Conservation (phyloP, 2,113 vertebrate genomes). For the Ahaetulla prasina region DNA sequence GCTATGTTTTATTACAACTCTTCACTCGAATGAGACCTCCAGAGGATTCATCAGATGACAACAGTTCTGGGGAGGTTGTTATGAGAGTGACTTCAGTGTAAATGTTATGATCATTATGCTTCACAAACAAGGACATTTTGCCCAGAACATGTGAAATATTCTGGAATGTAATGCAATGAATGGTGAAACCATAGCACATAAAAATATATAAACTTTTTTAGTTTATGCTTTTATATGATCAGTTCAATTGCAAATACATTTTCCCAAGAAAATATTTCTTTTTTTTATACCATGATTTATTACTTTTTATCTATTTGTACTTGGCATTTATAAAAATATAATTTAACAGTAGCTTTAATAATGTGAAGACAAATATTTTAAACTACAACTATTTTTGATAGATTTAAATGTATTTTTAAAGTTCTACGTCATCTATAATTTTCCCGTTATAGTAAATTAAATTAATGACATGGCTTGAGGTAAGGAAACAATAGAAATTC, state of each 20-base stretch:
- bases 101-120: constrained; percentile 43
- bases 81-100: constrained; percentile 93
- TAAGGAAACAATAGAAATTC: not conserved
- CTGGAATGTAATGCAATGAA: constrained; percentile 65
- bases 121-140: constrained; percentile 1
- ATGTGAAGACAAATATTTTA: constrained; percentile 58
- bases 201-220: constrained; percentile 63
- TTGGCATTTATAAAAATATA: constrained; percentile 54
- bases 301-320: constrained; percentile 68
- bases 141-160: constrained; percentile 42
- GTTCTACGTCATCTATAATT: constrained; percentile 50
- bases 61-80: constrained; percentile 83
- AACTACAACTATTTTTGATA: constrained; percentile 59
- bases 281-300: constrained; percentile 68
- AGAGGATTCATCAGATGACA: constrained; percentile 73
- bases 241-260: constrained; percentile 77
- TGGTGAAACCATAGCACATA: constrained; percentile 69
- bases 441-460: constrained; percentile 19
- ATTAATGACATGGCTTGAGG: not conserved
- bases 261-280: constrained; percentile 61
- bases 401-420: constrained; percentile 67
- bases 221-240: constrained; percentile 75
- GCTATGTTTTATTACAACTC: constrained; percentile 76
- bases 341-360: constrained; percentile 59
- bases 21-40: constrained; percentile 75